Base-by-base conservation (phyloP, 2,888 invertebrate genomes). In the Serrognathus titanus region DNA sequence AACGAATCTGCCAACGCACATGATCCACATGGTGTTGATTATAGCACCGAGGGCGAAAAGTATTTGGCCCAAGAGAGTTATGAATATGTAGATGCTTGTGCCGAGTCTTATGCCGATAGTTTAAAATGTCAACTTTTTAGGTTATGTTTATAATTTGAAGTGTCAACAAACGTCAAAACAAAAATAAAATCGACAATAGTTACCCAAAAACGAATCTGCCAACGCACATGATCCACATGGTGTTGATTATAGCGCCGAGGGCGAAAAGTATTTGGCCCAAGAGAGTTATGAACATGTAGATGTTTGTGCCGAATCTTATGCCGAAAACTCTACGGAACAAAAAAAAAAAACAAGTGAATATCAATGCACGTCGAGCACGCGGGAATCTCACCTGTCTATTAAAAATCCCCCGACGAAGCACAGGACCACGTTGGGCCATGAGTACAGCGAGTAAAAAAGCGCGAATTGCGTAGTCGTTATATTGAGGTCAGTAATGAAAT, bases 391-490 rank as follows among this genome's bases (percentile, higher is more conserved):
- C 88, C 89, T 86, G 81, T 98, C 97, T 70, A 98, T 86, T 56
- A 98, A 84, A 80, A 94, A 97, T 66, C 98, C 97, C 45, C 97
- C 98, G 72, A 98, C 85, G 77, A 97, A 95, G 78, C 97, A 97
- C 57, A 97, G 80, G 58, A 97, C 81, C 3, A 97, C 92, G 83
- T 98, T 98, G 35, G 98, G 98, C 97, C 97, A 98, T 0, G 97
- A 96, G 77, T 98, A 98, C 76, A 94, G 88, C 4, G 92, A 90
- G 78, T 98, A 98, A 46, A 98, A 82, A 59, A 90, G 80, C 61
- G 92, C 89, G 81, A 92, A 98, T 76, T 92, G 83, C 6, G 89
- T 87, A 55, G 90, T 92, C 51, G 85, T 84, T 63, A 98, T 81
- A 63, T 86, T 81, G 70, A 96, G 81, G 72, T 96, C 96, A 63